These are phyloP conservation scores for Loriculus beryllinus DNA, from an alignment of 2,797 vertebrate species.

Conservation along the genomic window DNA sequence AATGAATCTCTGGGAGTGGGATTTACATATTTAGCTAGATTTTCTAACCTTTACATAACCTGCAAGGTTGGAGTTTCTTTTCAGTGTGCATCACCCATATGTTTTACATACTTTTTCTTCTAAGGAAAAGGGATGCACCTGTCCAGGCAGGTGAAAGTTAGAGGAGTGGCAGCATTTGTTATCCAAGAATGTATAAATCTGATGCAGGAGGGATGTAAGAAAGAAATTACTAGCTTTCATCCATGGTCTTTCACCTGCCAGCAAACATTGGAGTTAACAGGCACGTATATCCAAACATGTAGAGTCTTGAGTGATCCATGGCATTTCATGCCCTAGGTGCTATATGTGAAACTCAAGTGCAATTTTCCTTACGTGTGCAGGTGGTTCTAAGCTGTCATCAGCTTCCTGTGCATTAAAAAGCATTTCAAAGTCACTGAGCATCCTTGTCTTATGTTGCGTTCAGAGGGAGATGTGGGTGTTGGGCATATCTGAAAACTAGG, in stretches of 20 bases:
- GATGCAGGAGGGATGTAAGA: neutral
- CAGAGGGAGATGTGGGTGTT: constrained; percentile 6
- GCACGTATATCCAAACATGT: neutral
- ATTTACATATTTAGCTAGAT: neutral
- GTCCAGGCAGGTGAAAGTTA: neutral
- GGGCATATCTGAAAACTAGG: constrained; percentile 45
- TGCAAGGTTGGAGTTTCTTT: neutral
- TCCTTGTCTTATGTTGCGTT: neutral
- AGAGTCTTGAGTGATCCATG: neutral
- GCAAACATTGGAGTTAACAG: neutral
- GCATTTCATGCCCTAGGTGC: neutral
- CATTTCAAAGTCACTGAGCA: neutral
- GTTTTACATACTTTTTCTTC: neutral
- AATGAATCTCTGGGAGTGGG: rapidly evolving
- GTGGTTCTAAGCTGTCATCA: neutral
- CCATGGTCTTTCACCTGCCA: neutral
- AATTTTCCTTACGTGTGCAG: neutral
- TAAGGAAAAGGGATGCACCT: neutral
- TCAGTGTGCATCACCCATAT: neutral
- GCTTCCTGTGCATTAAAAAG: neutral
- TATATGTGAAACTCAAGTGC: neutral
- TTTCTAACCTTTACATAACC: neutral
- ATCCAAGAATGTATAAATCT: neutral
- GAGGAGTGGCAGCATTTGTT: neutral
- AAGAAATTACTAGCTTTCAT: neutral